Evolutionary conservation across 2,113 vertebrate species (phyloP).

Genomic region (Ceyx melanurus): DNA sequence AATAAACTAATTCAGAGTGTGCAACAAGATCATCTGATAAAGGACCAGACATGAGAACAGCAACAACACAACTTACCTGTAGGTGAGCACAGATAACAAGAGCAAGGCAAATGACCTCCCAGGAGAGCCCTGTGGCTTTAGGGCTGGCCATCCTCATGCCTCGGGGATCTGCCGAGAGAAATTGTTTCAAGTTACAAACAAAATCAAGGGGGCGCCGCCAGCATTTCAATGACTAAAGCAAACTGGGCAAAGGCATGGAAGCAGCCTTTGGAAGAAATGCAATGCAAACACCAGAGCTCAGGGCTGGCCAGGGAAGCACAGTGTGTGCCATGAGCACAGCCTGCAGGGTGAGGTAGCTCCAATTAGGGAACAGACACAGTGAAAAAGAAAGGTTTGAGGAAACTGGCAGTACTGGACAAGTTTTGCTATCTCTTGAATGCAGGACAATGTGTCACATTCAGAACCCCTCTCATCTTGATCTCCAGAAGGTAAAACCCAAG

Average conservation of each 20-base stretch:
- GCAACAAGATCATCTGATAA: not conserved
- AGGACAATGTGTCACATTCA: not conserved
- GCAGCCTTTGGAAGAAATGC: slow-evolving; percentile 26
- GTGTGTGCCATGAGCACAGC: slow-evolving; percentile 52
- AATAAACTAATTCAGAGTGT: not conserved
- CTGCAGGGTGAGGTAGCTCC: slow-evolving; percentile 41
- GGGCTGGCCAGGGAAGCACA: slow-evolving; percentile 28
- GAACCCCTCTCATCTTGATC: not conserved
- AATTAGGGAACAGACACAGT: not conserved
- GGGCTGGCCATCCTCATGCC: slow-evolving; percentile 45
- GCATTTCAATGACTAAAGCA: slow-evolving; percentile 62
- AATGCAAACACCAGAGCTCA: slow-evolving; percentile 49
- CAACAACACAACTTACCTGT: slow-evolving; percentile 70
- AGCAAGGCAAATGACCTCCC: slow-evolving; percentile 67
- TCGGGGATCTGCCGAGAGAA: slow-evolving; percentile 38
- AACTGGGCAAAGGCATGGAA: slow-evolving; percentile 10
- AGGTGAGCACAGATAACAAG: slow-evolving; percentile 45
- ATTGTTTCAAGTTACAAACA: slow-evolving; percentile 49
- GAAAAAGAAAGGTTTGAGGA: not conserved
- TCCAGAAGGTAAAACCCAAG: not conserved
- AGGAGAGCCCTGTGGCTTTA: slow-evolving; percentile 32
- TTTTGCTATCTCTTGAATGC: not conserved
- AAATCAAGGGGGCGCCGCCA: slow-evolving; percentile 11
- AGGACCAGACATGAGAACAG: not conserved
- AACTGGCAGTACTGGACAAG: not conserved